Evolutionary conservation across 2,113 vertebrate species (phyloP), one percentile per base, ranked within the genome.

Genomic region (Camelus dromedarius): DNA sequence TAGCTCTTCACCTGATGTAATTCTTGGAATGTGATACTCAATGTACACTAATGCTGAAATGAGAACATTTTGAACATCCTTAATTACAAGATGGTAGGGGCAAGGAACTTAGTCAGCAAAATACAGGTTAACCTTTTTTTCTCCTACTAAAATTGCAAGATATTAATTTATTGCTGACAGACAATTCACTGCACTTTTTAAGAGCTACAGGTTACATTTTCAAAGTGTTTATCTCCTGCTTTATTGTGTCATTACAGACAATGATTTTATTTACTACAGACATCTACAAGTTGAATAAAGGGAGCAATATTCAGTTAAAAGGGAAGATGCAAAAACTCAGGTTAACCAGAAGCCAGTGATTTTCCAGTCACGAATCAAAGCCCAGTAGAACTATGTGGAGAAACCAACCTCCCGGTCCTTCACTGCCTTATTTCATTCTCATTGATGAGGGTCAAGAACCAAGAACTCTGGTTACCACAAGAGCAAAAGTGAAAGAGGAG

Each of bases 1-100:
- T 90, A 87, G 96, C 50, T 89, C 81, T 62, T 96, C 48, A 24
- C 88, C 8, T 96, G 79, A 87, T 89, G 97, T 97, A 58, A 75
- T 14, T 87, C 18, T 83, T 93, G 54, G 67, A 48, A 64, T 93
- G 24, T 52, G 81, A 76, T 86, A 52, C 28, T 67, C 46, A 83
- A 11, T 46, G 22, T 92, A 87, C 62, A 50, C 35, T 26, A 32
- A 6, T 42, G 3, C 19, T 94, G 46, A 67, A 85, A 91, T 3
- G 8, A 91, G 92, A 30, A 93, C 52, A 96, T 22, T 30, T 86
- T 92, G 20, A 93, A 94, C 58, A 95, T 86, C 89, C 80, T 92
- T 73, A 50, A 32, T 93, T 83, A 67, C 79, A 92, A 93, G 28
- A 87, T 66, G 58, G 18, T 89, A 62, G 77, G 28, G 58, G 14